Evolutionary conservation across 2,797 vertebrate genomes (phyloP).

Genomic region (Coendou prehensilis): DNA sequence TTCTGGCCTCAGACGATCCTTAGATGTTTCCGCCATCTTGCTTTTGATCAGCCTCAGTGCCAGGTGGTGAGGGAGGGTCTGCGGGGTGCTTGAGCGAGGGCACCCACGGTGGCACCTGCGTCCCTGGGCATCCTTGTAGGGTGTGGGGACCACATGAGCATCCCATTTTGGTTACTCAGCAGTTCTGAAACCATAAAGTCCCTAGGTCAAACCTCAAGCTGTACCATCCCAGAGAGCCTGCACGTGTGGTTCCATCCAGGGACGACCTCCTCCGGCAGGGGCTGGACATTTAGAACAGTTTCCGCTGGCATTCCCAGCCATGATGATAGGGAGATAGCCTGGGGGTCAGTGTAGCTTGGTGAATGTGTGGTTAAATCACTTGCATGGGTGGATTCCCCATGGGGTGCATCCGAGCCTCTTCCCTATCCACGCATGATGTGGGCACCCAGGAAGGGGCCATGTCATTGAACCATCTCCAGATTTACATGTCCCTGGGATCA

Average conservation of each 20-base stretch:
- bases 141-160: background rate
- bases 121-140: background rate
- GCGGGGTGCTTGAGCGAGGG: background rate
- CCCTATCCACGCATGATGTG: fast-evolving
- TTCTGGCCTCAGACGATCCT: background rate
- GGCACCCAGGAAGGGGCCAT: no score
- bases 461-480: no score
- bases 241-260: fast-evolving
- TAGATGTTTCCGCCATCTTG: background rate
- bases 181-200: background rate
- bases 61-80: background rate
- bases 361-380: fast-evolving
- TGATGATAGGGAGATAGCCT: background rate
- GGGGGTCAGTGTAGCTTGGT: background rate
- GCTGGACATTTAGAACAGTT: no score
- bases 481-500: fast-evolving
- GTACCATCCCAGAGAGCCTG: fast-evolving
- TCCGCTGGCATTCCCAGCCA: background rate
- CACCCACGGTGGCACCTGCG: no score
- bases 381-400: no score
- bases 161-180: background rate
- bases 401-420: fast-evolving
- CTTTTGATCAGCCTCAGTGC: background rate
- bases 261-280: background rate
- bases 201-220: background rate